Evolutionary conservation across 2,797 vertebrate species (phyloP), one percentile per base, ranked within the genome.

Genomic region (Ctenochaetus hawaiiensis): DNA sequence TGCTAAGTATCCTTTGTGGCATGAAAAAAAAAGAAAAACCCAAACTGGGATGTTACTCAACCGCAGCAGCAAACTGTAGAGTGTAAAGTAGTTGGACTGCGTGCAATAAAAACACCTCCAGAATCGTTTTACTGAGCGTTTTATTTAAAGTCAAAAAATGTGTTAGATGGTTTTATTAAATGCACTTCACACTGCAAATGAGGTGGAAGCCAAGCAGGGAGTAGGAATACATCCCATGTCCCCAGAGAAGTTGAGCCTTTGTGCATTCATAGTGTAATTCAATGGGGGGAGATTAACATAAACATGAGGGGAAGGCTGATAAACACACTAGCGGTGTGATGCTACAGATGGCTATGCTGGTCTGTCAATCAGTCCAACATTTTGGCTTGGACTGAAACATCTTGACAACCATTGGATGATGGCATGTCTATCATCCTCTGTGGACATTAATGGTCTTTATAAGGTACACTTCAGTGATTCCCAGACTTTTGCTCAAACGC

Each of bases 31-130:
- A 65, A 80, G 41, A 49, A 81, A 65, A 18, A 8, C 8, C 43
- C 67, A 71, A 65, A 62, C 11, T 52, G 69, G 52, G 81, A 76
- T 79, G 66, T 79, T 69, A 67, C 41, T 76, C 22, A 83, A 60
- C 74, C 51, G 1, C 70, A 62, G 62, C 69, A 73, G 62, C 37
- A 74, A 76, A 67, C 75, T 77, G 67, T 58, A 54, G 34, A 20
- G 47, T 68, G 57, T 74, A 39, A 70, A 76, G 67, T 37, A 44
- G 48, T 30, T 77, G 65, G 72, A 82, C 20, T 0, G 14, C 2
- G 26, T 52, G 37, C 64, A 74, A 68, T 43, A 66, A 84, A 79
- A 84, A 72, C 58, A 47, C 56, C 67, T 30, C 41, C 56, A 58
- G 63, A 44, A 59, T 59, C 17, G 34, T 68, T 78, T 77, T 23